Evolutionary conservation across 92 coral and sea anemone species (phyloP).

Genomic region (Zoanthus solanderi): DNA sequence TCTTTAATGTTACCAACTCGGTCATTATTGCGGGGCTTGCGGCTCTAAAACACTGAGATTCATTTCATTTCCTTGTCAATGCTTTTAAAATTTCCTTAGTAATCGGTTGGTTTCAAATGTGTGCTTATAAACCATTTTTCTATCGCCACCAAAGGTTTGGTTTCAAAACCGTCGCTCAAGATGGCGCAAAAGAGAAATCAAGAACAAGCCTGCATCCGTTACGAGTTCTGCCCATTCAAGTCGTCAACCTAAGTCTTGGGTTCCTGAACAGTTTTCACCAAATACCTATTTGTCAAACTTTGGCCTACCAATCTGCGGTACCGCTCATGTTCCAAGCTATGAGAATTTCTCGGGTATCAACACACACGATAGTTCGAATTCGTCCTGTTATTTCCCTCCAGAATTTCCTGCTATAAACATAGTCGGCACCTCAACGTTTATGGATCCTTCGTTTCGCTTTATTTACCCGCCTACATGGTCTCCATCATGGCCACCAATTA

Average conservation of each 20-base stretch:
- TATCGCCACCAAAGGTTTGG: conserved; percentile 67
- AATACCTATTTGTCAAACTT: background rate
- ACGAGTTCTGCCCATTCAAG: conserved; percentile 1
- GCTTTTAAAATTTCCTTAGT: no score
- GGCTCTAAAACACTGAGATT: no score
- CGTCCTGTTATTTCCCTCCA: background rate
- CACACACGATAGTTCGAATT: background rate
- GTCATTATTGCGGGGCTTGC: no score
- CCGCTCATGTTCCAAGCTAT: background rate
- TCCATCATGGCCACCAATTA: background rate
- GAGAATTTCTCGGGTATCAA: background rate
- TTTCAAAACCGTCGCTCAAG: conserved; percentile 90
- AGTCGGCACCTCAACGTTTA: background rate
- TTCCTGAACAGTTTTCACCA: background rate
- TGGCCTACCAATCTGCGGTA: background rate
- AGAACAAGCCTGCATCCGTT: conserved; percentile 77
- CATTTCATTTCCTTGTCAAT: no score
- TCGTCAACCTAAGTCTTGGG: background rate
- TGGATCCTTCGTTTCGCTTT: conserved; percentile 16
- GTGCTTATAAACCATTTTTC: background rate
- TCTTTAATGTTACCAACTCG: no score
- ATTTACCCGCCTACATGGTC: background rate
- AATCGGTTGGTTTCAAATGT: background rate
- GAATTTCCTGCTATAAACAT: background rate
- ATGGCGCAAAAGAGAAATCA: conserved; percentile 82